Evolutionary conservation across 1,140 invertebrate species (phyloP).

Genomic region (Psilanteris sp.): DNA sequence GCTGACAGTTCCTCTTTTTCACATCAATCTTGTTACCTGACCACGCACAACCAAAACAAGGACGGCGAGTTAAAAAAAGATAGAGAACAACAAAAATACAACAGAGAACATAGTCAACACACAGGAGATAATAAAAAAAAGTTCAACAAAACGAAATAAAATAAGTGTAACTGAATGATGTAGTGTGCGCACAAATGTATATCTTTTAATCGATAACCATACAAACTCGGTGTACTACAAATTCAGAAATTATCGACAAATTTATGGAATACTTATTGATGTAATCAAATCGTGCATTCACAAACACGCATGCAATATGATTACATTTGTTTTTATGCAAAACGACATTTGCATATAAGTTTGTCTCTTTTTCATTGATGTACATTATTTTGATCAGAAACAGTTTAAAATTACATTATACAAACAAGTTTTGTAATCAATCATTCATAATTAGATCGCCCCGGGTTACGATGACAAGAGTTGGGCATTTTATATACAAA

Average conservation of each 20-base stretch:
- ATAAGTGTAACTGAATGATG: constrained; percentile 13
- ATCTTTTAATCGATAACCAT: constrained; percentile 65
- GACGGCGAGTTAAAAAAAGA: constrained; percentile 6
- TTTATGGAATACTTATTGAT: constrained; percentile 52
- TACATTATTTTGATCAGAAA: too few relatives aligned
- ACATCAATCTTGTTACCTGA: constrained; percentile 59
- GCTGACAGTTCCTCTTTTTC: constrained; percentile 58
- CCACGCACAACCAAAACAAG: constrained; percentile 34
- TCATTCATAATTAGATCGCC: too few relatives aligned
- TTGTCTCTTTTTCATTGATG: too few relatives aligned
- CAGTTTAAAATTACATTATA: too few relatives aligned
- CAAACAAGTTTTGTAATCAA: too few relatives aligned
- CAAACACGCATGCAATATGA: constrained; percentile 56
- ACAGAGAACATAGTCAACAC: too few relatives aligned
- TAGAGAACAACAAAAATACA: too few relatives aligned
- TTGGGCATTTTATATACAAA: too few relatives aligned
- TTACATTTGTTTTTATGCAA: constrained; percentile 34
- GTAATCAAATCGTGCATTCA: constrained; percentile 59
- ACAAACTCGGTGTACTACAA: constrained; percentile 36
- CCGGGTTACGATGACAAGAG: too few relatives aligned
- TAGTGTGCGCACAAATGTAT: constrained; percentile 60
- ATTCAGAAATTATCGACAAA: constrained; percentile 30
- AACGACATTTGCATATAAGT: constrained; percentile 44
- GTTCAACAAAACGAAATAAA: constrained; percentile 10
- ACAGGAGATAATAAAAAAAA: neutral